Evolutionary conservation across 2,888 invertebrate genomes (phyloP), one percentile per base, ranked within the genome.

Genomic region (Sarcophaga variegata): DNA sequence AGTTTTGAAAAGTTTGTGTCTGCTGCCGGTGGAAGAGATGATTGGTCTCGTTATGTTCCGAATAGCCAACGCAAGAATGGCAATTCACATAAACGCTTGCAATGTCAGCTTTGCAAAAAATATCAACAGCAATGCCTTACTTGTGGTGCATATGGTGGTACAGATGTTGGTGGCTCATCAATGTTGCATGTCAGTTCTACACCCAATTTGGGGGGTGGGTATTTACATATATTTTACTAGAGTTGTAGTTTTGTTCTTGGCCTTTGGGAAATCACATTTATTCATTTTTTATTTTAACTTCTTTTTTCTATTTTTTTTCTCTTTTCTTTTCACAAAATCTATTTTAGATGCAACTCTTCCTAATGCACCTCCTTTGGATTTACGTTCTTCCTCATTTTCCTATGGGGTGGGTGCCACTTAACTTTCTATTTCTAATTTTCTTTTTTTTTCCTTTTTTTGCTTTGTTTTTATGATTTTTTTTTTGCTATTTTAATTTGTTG

Each of bases 181-280:
- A 78, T 92, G 72, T 89, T 91, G 80, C 92, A 93, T 88, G 92
- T 92, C 74, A 91, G 89, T 81, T 93, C 93, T 77, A 91, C 93
- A 27, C 93, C 93, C 69, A 92, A 92, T 90, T 90, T 93, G 69
- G 90, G 91, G 86, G 93, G 93, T 93, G 92, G 88, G 93, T 92
- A 90, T 75, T 8, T 37, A 37, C 37, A 37, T 37, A 37, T 37
- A 37, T 8, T 37, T 37, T 37, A 60, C 54, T 14, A 5, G 47
- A 75, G 22, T 49, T 54, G 25, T 47, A 66, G 22, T 71, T 54
- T 64, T 79, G 12, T 81, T 47, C 12, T 47, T 47, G 17, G 4
- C 11, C 14, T 54, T 22, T 6, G 62, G 22, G 10, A 62, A n/a
- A 62, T 62, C 62, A 25, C 70, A 64, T 63, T 79, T 27, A 83